A percentile compares a stretch with the other conserved stretches of the same genome.
Evolutionary conservation across 1,140 invertebrate species (phyloP).

Genomic region (Bombus consobrinus): DNA sequence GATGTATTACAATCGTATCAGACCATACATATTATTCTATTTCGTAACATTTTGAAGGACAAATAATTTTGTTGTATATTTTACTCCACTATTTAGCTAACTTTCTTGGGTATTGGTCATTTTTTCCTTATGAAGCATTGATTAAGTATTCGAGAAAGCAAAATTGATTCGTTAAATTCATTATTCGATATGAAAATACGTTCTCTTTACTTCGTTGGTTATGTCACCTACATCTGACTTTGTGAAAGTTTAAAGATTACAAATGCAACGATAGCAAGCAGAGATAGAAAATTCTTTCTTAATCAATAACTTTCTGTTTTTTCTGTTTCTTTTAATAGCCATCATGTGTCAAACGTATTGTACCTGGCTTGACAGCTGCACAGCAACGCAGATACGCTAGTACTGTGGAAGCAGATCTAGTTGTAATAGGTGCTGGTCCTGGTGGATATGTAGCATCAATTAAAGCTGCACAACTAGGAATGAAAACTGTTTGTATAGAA

Average conservation of each 20-base stretch:
- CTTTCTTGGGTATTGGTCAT: neutral
- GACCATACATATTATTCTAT: slow-evolving; percentile 50
- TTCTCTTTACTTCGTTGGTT: slow-evolving; percentile 31
- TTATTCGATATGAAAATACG: neutral
- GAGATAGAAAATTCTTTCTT: neutral
- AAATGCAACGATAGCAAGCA: neutral
- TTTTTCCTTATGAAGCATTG: too few relatives aligned
- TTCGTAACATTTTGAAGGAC: slow-evolving; percentile 65
- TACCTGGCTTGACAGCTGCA: slow-evolving; percentile 71
- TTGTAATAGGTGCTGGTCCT: slow-evolving; percentile 99
- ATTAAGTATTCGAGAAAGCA: neutral
- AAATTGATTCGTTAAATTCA: neutral
- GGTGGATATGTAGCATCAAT: slow-evolving; percentile 99
- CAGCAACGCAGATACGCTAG: slow-evolving; percentile 86
- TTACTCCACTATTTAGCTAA: neutral
- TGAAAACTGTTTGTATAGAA: slow-evolving; percentile 99
- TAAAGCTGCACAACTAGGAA: slow-evolving; percentile 98
- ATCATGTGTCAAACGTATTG: slow-evolving; percentile 76
- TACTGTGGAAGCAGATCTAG: slow-evolving; percentile 93
- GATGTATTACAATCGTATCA: neutral
- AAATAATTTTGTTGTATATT: slow-evolving; percentile 20
- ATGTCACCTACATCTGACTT: slow-evolving; percentile 49
- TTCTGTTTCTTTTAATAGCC: slow-evolving; percentile 67
- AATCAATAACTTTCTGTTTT: neutral
- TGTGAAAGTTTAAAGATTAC: too few relatives aligned